These are phyloP conservation scores for Trinorchestia longiramus DNA, from an alignment of 1,140 invertebrate genomes.

Conservation along the genomic window DNA sequence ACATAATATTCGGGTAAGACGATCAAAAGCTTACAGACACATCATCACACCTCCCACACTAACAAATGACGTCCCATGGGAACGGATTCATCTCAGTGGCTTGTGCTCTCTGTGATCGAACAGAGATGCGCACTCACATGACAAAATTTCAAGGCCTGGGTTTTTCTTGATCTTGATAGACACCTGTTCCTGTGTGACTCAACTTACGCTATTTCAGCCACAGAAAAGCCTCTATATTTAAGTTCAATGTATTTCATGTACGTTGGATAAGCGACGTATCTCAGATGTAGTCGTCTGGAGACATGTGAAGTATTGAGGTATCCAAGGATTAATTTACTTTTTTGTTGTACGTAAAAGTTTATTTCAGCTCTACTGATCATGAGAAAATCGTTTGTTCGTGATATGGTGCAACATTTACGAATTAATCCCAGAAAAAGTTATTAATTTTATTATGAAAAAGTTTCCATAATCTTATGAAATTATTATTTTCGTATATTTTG, in stretches of 20 bases:
- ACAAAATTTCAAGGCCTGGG: background rate
- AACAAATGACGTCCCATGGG: no score
- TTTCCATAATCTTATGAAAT: no score
- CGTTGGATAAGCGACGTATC: background rate
- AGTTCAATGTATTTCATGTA: background rate
- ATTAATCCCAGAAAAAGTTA: background rate
- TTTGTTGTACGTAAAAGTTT: no score
- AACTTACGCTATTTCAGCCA: background rate
- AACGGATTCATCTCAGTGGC: no score
- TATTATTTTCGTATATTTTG: no score
- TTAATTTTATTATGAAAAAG: background rate
- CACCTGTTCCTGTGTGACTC: background rate
- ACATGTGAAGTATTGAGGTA: no score
- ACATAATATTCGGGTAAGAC: background rate
- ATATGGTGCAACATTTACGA: background rate
- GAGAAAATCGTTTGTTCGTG: background rate
- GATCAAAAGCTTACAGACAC: no score
- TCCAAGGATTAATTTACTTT: no score
- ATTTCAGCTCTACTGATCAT: background rate
- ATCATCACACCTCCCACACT: no score
- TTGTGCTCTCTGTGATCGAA: background rate
- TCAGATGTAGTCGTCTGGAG: background rate
- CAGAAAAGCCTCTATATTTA: background rate
- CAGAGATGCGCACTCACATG: background rate
- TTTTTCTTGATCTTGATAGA: background rate